phyloP scores from a whole-genome alignment of 2,888 invertebrate species.

The Galerucella pusilla region DNA sequence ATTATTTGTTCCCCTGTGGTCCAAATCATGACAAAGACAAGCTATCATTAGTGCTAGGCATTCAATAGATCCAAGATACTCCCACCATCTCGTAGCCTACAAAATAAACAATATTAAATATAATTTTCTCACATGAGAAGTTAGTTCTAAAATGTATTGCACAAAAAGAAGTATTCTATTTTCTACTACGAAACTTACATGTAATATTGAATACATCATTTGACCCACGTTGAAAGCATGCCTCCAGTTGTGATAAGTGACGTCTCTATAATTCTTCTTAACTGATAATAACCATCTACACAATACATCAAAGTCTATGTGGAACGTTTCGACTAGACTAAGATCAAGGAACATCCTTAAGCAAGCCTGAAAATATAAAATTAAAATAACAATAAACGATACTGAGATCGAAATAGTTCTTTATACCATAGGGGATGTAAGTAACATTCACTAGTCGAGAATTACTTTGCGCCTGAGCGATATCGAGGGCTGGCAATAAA shows the following conservation, averaged over 20 bases:
- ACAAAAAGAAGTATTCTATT: background rate
- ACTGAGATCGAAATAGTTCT: constrained; percentile 22
- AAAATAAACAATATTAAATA: constrained; percentile 52
- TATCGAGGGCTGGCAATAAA: no score
- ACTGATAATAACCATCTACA: constrained; percentile 92
- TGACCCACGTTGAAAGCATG: constrained; percentile 97
- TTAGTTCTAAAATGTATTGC: constrained; percentile 16
- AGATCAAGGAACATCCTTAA: constrained; percentile 94
- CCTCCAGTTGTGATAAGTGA: constrained; percentile 96
- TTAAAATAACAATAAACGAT: background rate
- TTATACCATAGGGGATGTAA: no score
- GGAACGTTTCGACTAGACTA: constrained; percentile 91
- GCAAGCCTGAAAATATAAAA: constrained; percentile 73
- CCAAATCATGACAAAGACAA: constrained; percentile 94
- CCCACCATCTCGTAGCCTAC: constrained; percentile 93
- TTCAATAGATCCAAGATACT: constrained; percentile 90
- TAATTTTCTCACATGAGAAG: background rate
- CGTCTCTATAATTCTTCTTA: constrained; percentile 94
- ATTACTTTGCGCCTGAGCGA: no score
- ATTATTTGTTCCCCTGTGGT: constrained; percentile 96
- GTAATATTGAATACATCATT: constrained; percentile 96
- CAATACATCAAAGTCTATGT: constrained; percentile 92
- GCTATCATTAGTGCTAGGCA: constrained; percentile 92
- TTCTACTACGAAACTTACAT: constrained; percentile 69
- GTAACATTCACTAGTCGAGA: no score